A percentile compares a stretch with the other conserved stretches of the same genome.
Evolutionary conservation across 2,113 vertebrate species (phyloP).

Genomic region (Microtus oregoni): DNA sequence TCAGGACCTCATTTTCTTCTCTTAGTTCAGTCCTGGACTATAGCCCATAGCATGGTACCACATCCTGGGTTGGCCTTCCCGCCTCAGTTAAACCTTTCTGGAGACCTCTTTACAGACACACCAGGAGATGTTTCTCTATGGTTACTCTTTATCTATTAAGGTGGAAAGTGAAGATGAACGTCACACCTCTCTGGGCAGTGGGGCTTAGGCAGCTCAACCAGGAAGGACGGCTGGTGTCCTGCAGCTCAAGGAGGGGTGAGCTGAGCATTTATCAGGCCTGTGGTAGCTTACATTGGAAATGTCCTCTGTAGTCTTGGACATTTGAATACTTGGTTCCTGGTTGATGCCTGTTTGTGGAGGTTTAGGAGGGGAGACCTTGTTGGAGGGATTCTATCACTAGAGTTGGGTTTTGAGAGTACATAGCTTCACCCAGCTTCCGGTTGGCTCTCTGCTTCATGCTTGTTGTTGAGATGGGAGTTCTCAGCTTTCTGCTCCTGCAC

Average conservation of each 20-base stretch:
- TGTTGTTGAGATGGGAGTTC: not conserved
- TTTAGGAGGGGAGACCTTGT: too few species aligned
- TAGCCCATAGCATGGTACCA: not conserved
- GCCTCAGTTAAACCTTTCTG: not conserved
- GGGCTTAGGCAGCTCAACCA: not conserved
- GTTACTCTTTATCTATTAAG: not conserved
- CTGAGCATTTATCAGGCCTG: not conserved
- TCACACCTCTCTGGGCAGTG: not conserved
- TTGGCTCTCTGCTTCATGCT: not conserved
- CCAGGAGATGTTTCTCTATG: not conserved
- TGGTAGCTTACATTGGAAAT: not conserved
- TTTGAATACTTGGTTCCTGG: not conserved
- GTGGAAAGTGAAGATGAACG: not conserved
- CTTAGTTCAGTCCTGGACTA: not conserved
- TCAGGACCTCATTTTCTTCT: not conserved
- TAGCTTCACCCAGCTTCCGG: not conserved
- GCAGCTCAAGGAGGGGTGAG: not conserved
- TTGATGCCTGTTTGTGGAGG: not conserved
- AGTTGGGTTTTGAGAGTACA: not conserved
- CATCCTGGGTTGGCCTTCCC: not conserved
- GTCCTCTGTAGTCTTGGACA: not conserved
- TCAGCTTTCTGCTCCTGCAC: not conserved
- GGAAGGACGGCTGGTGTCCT: fast-evolving
- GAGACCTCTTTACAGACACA: not conserved
- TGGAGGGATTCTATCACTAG: not conserved